Evolutionary conservation across 2,797 vertebrate species (phyloP), one percentile per base, ranked within the genome.

Genomic region (Gallinago nigripennis): DNA sequence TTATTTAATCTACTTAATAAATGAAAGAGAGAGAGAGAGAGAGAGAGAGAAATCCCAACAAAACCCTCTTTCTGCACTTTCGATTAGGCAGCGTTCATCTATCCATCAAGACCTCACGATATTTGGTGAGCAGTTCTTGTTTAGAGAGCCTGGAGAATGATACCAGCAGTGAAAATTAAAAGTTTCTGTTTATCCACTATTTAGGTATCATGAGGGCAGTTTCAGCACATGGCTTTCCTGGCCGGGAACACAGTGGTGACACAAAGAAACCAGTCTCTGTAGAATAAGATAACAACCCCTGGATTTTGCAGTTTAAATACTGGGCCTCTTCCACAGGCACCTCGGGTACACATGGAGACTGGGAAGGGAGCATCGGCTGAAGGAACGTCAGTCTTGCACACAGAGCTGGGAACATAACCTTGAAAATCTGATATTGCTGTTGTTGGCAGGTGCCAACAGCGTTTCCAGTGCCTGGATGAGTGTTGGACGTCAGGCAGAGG

Each of bases 211-310:
- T 27, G 35, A 90, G 92, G 70, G 70, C 51, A 90, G 56, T 68
- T 73, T 64, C 92, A 92, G 82, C 82, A 53, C 79, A 25, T 39
- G 82, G 71, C 66, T 92, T 76, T 81, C 75, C 82, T 92, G 86
- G 92, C 92, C 33, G 53, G 79, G 69, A 90, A 20, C 60, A 56
- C 50, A 21, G 92, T 1, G 4, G 89, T 90, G 92, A 73, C 89
- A 95, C 86, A 84, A 92, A 92, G 94, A 88, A 82, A 27, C 70
- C 94, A 92, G 79, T 73, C 78, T 92, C 86, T 82, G 89, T 73
- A 73, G 86, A 90, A 78, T 31, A 73, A 77, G 89, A 75, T 79
- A 90, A 87, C 69, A 95, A 84, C 60, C 60, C 45, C 39, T 75
- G 80, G 83, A 66, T 85, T 92, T 90, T 51, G 69, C 17, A n/a